Conservation (phyloP, 2,888 invertebrate species). For the Ophion ventricosus region DNA sequence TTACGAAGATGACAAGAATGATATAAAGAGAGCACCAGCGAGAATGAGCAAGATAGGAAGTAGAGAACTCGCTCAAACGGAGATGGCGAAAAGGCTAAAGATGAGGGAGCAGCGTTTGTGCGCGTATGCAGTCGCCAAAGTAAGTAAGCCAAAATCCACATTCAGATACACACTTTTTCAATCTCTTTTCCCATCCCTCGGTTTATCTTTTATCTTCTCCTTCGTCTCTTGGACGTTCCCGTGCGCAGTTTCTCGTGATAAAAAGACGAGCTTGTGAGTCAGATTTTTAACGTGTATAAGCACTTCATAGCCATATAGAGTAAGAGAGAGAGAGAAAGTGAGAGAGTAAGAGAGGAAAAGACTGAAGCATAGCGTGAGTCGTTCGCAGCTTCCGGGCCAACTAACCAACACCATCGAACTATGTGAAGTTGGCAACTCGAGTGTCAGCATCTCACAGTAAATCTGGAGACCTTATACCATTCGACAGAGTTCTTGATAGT, state of each 20-base stretch:
- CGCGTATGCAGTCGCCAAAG: constrained; percentile 27
- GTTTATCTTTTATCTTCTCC: neutral
- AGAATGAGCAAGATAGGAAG: constrained; percentile 13
- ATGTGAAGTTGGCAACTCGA: neutral
- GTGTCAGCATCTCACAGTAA: no score
- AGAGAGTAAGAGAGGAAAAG: neutral
- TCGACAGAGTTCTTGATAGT: neutral
- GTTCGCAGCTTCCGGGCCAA: constrained; percentile 55
- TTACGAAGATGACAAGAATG: no score
- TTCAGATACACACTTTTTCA: constrained; percentile 19
- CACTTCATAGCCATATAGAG: constrained; percentile 24
- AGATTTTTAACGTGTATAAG: constrained; percentile 34
- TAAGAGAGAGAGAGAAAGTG: no score
- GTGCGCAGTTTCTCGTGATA: constrained; percentile 18
- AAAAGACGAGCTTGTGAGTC: constrained; percentile 39
- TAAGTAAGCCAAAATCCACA: constrained; percentile 42
- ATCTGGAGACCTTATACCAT: no score
- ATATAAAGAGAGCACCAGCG: neutral
- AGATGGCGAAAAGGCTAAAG: constrained; percentile 22
- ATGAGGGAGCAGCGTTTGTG: constrained; percentile 8
- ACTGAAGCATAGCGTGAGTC: constrained; percentile 33
- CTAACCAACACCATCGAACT: constrained; percentile 41
- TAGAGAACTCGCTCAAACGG: constrained; percentile 37
- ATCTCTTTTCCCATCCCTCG: constrained; percentile 1
- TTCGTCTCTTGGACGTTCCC: neutral